These are phyloP conservation scores for Drosophila nebulosa DNA, from an alignment of 1,140 invertebrate genomes.

Conservation along the genomic window DNA sequence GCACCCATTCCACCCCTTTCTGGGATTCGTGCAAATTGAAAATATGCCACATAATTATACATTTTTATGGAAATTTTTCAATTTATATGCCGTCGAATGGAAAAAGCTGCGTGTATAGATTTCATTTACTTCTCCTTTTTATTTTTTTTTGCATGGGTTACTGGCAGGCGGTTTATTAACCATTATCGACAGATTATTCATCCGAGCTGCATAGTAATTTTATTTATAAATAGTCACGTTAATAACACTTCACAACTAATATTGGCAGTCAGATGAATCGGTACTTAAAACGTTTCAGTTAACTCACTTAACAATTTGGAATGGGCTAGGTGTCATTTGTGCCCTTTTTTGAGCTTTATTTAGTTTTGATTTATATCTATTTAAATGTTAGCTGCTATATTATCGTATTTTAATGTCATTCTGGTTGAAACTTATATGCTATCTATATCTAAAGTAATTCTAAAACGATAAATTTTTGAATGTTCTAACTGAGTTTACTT, in stretches of 20 bases:
- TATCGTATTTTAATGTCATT: no score
- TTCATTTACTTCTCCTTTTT: no score
- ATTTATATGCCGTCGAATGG: conserved; percentile 75
- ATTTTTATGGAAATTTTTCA: conserved; percentile 78
- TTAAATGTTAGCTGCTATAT: no score
- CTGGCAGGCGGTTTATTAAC: neutral
- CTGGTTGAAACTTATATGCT: no score
- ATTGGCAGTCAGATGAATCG: neutral
- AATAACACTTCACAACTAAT: neutral
- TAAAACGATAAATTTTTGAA: no score
- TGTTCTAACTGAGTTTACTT: no score
- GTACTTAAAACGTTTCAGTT: neutral
- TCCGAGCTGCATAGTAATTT: neutral
- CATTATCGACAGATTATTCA: neutral
- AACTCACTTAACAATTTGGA: no score
- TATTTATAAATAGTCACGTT: neutral
- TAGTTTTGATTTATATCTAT: neutral
- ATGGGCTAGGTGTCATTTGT: no score
- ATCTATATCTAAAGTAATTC: no score
- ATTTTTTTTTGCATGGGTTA: neutral
- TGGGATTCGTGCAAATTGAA: conserved; percentile 68
- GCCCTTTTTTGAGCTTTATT: no score
- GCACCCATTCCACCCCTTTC: neutral
- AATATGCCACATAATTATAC: conserved; percentile 73
- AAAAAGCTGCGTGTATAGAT: conserved; percentile 59